phyloP scores from a whole-genome alignment of 2,888 invertebrate genomes.

The Malthinus flaveolus region DNA sequence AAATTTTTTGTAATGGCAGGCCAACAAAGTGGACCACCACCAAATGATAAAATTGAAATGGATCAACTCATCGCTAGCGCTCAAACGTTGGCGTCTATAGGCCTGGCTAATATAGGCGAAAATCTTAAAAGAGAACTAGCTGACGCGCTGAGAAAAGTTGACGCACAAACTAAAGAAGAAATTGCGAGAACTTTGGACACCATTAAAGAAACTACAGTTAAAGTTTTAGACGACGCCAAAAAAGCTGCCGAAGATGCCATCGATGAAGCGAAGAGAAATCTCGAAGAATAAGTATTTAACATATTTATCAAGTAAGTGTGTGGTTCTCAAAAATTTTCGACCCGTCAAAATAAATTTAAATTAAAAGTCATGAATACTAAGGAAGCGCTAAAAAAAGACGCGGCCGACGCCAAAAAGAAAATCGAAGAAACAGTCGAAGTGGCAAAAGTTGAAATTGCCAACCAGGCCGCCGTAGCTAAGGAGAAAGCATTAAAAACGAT shows the following conservation, averaged over 20 bases:
- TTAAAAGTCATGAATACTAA: no score
- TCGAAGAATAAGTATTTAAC: not conserved
- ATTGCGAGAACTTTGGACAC: not conserved
- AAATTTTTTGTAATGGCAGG: no score
- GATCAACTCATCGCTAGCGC: not conserved
- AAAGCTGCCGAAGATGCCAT: not conserved
- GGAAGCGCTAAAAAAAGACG: not conserved
- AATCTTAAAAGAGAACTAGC: no score
- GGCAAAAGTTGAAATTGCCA: no score
- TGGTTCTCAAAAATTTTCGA: no score
- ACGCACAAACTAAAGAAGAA: not conserved
- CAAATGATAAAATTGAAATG: not conserved
- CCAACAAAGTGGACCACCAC: no score
- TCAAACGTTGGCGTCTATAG: not conserved
- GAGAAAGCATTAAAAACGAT: no score
- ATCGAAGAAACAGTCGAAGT: no score
- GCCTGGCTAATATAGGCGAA: no score
- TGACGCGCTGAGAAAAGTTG: not conserved
- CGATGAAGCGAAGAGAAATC: not conserved
- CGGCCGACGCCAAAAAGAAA: not conserved
- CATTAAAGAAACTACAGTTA: not conserved
- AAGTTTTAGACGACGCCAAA: not conserved
- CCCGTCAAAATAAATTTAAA: no score
- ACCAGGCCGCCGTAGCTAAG: no score
- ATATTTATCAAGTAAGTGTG: no score